A percentile compares a stretch with the other conserved stretches of the same genome.
These are phyloP conservation scores for Drosophila kanapiae DNA, from an alignment of 1,140 invertebrate species.

Conservation along the genomic window DNA sequence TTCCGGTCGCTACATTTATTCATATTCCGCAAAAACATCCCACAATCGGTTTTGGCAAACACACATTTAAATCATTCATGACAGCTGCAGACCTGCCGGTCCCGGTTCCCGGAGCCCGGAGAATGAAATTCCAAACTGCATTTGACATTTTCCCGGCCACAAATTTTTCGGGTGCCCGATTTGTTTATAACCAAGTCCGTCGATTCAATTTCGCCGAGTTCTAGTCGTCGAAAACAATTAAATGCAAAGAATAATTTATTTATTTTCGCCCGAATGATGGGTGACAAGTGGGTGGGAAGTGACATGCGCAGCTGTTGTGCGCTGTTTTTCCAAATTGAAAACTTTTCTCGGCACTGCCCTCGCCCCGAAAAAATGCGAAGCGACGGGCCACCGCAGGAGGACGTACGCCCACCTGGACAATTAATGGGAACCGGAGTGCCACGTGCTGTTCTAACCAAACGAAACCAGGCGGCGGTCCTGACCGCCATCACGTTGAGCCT, in stretches of 20 bases:
- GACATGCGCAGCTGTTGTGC: conserved; percentile 44
- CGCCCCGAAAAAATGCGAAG: conserved; percentile 14
- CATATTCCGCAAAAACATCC: conserved; percentile 42
- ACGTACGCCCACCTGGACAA: conserved; percentile 59
- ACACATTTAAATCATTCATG: conserved; percentile 72
- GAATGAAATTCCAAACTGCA: conserved; percentile 35
- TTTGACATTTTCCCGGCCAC: conserved; percentile 25
- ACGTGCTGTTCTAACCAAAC: conserved; percentile 36
- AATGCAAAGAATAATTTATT: conserved; percentile 40
- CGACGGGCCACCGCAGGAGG: conserved; percentile 4
- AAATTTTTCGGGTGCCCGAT: conserved; percentile 24
- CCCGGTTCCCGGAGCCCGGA: neutral
- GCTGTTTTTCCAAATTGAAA: conserved; percentile 40
- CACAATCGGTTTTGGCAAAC: conserved; percentile 43
- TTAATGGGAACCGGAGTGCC: conserved; percentile 53
- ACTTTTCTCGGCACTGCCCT: conserved; percentile 17
- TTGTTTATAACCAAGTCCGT: conserved; percentile 40
- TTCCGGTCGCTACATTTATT: conserved; percentile 61
- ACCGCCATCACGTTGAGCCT: conserved; percentile 59
- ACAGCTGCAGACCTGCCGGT: conserved; percentile 33
- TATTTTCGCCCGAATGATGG: conserved; percentile 28
- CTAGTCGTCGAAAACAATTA: conserved; percentile 43
- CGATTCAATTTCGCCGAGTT: conserved; percentile 24
- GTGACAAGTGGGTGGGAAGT: conserved; percentile 4
- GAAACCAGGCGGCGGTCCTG: conserved; percentile 22